Evolutionary conservation across 2,797 vertebrate species (phyloP).

Genomic region (Halcyon badia): DNA sequence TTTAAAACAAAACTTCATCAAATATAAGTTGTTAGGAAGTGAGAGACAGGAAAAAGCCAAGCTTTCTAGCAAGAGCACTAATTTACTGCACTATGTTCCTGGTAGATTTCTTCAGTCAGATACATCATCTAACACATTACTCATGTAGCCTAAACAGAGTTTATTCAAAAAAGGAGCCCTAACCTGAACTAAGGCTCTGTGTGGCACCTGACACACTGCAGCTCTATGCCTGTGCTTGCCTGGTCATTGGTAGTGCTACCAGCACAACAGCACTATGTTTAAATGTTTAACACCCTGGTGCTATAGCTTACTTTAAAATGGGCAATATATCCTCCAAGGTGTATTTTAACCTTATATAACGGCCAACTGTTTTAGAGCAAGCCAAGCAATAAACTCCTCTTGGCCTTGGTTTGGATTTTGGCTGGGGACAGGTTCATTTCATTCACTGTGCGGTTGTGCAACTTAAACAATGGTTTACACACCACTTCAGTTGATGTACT

Average conservation of each 20-base stretch:
- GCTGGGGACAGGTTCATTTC: background rate
- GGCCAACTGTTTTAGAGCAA: background rate
- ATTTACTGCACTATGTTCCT: rapidly evolving
- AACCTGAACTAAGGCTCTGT: background rate
- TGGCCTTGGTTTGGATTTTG: background rate
- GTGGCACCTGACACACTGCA: background rate
- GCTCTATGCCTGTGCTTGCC: rapidly evolving
- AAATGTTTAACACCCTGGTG: background rate
- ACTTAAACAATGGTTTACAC: background rate
- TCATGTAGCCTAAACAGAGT: background rate
- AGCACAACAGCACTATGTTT: background rate
- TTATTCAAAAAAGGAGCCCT: background rate
- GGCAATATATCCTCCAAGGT: background rate
- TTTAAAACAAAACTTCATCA: background rate
- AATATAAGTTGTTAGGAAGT: background rate
- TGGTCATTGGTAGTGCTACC: background rate
- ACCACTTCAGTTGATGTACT: background rate
- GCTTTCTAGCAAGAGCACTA: background rate
- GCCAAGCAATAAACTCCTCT: background rate
- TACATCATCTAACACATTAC: background rate
- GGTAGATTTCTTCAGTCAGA: background rate
- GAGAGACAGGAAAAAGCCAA: background rate
- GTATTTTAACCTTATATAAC: background rate
- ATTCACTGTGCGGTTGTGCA: background rate
- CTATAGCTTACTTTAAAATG: background rate